Evolutionary conservation across 2,888 invertebrate genomes (phyloP), one percentile per base, ranked within the genome.

Genomic region (Drosophila testacea): DNA sequence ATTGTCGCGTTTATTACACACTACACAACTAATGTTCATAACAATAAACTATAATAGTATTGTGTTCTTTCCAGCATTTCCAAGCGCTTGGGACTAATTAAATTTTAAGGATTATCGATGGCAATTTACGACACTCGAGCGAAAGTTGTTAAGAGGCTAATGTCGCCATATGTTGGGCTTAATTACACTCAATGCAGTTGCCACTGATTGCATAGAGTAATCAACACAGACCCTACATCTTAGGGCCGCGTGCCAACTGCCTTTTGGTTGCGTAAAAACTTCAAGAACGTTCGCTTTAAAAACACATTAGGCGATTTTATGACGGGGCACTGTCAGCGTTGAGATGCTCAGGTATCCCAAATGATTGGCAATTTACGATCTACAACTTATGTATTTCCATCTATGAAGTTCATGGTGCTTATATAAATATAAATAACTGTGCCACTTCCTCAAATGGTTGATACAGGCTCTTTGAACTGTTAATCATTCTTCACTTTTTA

Each of bases 71-170:
- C 13, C 32, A 54, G 64, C 71, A 62, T 42, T 69, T 69, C 56
- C 63, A 61, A 70, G 81, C 70, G 67, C 81, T 82, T 83, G 75
- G 67, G 65, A 67, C 87, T 84, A 88, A 84, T 84, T 84, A 69
- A 88, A 78, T 84, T 88, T 83, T 76, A 66, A 67, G 59, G 66
- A 56, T 56, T 63, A 86, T 86, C 69, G 83, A 86, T 83, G 71
- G 69, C 65, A 55, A 51, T 80, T 73, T 59, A 77, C 56, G 83
- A 63, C 48, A 34, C 36, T 36, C 48, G n/a, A 48, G 75, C 48
- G 66, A 79, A 79, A 75, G 75, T 68, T 61, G 38, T 56, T 51
- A 42, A 13, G 46, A 32, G 60, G 63, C 47, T 77, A 77, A 73
- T 70, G 67, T 67, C 73, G 57, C 48, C 66, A 62, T 47, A 59